Base-by-base conservation (phyloP, 2,797 vertebrate species). In the Smutsia gigantea region DNA sequence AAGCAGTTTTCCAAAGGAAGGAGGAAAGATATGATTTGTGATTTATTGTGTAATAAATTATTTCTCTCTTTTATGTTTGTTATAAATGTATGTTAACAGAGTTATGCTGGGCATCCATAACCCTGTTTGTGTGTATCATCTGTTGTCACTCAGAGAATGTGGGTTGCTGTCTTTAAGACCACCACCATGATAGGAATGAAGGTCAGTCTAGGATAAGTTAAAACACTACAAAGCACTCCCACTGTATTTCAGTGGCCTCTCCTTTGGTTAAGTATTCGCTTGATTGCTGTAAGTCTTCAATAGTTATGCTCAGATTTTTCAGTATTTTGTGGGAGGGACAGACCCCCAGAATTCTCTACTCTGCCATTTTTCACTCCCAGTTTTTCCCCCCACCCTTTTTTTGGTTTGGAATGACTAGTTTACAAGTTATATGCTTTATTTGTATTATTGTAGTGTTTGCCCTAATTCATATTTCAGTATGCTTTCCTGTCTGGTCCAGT, bases 11-110 rank as follows among this genome's bases (percentile, higher is more conserved):
- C 57, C n/a, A 83, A 87, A 88, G 46, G 34, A 87, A 94, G 25
- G 37, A 89, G 21, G 39, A 96, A 59, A 94, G 39, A 89, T n/a
- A 46, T 68, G 27, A 86, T 87, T 94, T 96, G 31, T 64, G 79
- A 19, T 89, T 87, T 94, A 66, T 72, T 72, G 12, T 51, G 13
- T 83, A 61, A 53, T 42, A 61, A 42, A 27, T 69, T 75, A 79
- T 61, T 87, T 85, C 51, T 88, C 19, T 42, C 7, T 71, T 94
- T 90, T 93, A 19, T 96, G 12, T 81, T 82, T 86, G 12, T 51
- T 77, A 0, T 39, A 81, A 88, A 27, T 93, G 4, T 69, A 15
- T 72, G 53, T 34, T 83, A 87, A 75, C 23, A 31, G 78, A 49
- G 7, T 69, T 75, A 55, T 5, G 15, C 7, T 57, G 37, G 57